Conservation (phyloP, 1,140 invertebrate species). For the Uloborus diversus region DNA sequence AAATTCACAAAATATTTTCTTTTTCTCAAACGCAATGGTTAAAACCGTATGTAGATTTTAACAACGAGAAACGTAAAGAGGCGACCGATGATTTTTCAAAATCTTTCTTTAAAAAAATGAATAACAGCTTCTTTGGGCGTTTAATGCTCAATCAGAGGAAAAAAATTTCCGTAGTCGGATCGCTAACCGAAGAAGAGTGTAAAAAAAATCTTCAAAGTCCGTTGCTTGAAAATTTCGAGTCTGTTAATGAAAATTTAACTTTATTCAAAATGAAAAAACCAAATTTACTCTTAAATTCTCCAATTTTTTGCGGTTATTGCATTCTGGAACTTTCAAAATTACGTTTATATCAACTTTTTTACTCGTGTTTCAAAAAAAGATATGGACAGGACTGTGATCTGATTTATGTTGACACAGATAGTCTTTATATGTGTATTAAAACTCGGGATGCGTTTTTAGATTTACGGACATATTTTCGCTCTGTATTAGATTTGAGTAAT, state of each 20-base stretch:
- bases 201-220: constrained; percentile 59
- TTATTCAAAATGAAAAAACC: constrained; percentile 52
- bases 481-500: constrained; percentile 11
- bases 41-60: constrained; percentile 65
- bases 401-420: constrained; percentile 3
- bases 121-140: constrained; percentile 68
- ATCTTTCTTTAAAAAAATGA: constrained; percentile 65
- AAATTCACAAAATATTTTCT: constrained; percentile 67
- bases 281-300: constrained; percentile 59
- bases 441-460: no score
- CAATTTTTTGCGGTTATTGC: constrained; percentile 56
- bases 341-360: constrained; percentile 4
- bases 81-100: constrained; percentile 59
- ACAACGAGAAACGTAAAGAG: constrained; percentile 61
- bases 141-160: constrained; percentile 68
- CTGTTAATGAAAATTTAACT: constrained; percentile 54
- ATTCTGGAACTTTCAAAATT: constrained; percentile 4
- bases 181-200: constrained; percentile 60
- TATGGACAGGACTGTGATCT: not conserved
- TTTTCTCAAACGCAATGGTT: constrained; percentile 69
- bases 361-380: not conserved
- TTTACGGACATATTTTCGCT: not conserved
- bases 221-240: constrained; percentile 59
- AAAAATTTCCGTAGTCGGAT: constrained; percentile 63
- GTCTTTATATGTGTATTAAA: not conserved